Percentiles rank a stretch among this genome's conserved stretches.
These are phyloP conservation scores for Apostichopus leukothele DNA, from an alignment of 53 echinoderm and acorn worm species.

Conservation along the genomic window DNA sequence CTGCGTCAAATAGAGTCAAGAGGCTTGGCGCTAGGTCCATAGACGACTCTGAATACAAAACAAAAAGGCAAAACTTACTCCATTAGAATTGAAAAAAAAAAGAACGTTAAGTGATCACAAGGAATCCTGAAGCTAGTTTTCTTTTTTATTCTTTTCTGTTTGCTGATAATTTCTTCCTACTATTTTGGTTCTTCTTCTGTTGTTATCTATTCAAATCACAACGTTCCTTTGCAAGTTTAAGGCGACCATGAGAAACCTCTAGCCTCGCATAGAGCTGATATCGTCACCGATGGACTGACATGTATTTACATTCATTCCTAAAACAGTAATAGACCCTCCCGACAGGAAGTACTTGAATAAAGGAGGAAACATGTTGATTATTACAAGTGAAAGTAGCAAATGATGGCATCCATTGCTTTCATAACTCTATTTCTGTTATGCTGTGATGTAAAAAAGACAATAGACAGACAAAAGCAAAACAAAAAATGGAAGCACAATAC, in stretches of 20 bases:
- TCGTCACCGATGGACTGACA: neutral
- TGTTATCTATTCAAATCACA: neutral
- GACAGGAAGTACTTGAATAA: neutral
- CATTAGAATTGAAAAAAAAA: neutral
- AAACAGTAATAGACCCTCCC: neutral
- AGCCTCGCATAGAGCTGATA: no score
- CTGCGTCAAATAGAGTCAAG: conserved; percentile 37
- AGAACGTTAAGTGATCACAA: neutral
- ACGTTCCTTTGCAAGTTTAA: neutral
- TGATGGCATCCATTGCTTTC: neutral
- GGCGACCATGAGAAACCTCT: neutral
- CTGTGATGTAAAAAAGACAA: neutral
- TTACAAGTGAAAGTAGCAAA: neutral
- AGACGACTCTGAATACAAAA: conserved; percentile 34
- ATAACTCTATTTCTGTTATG: neutral
- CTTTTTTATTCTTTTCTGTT: neutral
- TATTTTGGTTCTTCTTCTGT: no score
- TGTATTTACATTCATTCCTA: neutral
- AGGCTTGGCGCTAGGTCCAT: conserved; percentile 44
- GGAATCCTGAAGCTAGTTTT: neutral
- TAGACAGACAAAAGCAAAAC: no score
- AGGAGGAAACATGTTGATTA: neutral
- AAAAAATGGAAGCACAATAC: neutral
- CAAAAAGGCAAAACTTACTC: neutral
- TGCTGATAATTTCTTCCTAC: neutral